Conservation (phyloP, 2,888 invertebrate species). For the Volucella inflata region DNA sequence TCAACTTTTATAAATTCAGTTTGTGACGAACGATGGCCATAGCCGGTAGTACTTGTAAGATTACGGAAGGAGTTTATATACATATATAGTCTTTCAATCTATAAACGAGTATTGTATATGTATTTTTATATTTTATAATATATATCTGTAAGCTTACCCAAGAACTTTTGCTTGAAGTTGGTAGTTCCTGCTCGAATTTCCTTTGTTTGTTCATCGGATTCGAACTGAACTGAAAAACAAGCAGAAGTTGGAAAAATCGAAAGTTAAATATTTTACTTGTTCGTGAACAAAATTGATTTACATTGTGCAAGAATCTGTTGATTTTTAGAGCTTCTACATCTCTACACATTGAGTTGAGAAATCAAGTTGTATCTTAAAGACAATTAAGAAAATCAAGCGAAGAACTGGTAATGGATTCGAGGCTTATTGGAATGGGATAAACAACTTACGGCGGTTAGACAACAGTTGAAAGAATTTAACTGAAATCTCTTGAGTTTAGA, state of each 20-base stretch:
- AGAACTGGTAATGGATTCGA: slow-evolving; percentile 60
- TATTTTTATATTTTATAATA: too few relatives aligned
- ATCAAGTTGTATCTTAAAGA: slow-evolving; percentile 44
- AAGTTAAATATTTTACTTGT: slow-evolving; percentile 75
- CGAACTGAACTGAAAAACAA: slow-evolving; percentile 70
- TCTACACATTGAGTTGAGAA: slow-evolving; percentile 32
- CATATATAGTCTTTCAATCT: too few relatives aligned
- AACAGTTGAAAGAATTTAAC: background rate
- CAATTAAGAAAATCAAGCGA: slow-evolving; percentile 38
- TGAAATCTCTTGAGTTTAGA: slow-evolving; percentile 25
- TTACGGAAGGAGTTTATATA: too few relatives aligned
- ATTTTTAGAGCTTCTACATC: slow-evolving; percentile 56
- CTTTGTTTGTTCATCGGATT: slow-evolving; percentile 71
- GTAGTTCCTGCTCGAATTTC: slow-evolving; percentile 56
- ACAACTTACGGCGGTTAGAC: background rate
- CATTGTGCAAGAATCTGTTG: slow-evolving; percentile 73
- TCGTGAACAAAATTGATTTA: slow-evolving; percentile 72
- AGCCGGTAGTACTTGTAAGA: slow-evolving; percentile 7
- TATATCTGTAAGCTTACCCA: too few relatives aligned
- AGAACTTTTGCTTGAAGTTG: too few relatives aligned
- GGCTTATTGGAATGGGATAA: slow-evolving; percentile 36
- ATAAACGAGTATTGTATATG: too few relatives aligned
- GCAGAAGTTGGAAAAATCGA: slow-evolving; percentile 69
- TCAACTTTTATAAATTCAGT: slow-evolving; percentile 74
- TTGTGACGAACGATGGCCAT: slow-evolving; percentile 58